Percentiles rank a stretch among this genome's conserved stretches.
Evolutionary conservation across 64 coral and sea anemone genomes (phyloP).

Genomic region (Montipora efflorescens): DNA sequence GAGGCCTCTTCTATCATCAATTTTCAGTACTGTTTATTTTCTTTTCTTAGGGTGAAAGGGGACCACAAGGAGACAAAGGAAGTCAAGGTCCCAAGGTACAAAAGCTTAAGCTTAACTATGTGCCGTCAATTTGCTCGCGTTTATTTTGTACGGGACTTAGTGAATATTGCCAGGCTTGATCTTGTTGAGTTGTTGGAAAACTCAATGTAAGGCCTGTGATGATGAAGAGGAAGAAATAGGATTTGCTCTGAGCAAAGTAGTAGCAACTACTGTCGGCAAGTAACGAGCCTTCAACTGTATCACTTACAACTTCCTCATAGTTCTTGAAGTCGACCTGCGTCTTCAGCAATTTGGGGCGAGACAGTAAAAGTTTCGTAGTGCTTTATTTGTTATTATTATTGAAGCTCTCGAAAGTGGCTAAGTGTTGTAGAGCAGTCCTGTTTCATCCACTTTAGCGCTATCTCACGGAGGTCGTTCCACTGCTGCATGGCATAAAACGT

Average conservation of each 20-base stretch:
- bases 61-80: conserved; percentile 29
- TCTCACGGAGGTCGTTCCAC: neutral
- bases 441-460: neutral
- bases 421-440: neutral
- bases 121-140: neutral
- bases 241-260: neutral
- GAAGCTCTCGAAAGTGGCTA: neutral
- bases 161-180: neutral
- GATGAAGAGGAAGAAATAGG: neutral
- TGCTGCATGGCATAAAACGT: neutral
- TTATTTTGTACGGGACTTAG: neutral
- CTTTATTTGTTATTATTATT: neutral
- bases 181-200: neutral
- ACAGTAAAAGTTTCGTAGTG: neutral
- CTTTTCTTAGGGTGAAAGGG: conserved; percentile 10
- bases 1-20: neutral
- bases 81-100: conserved; percentile 23
- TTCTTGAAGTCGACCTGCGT: neutral
- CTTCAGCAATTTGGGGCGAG: neutral
- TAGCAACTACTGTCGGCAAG: conserved; percentile 19
- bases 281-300: conserved; percentile 19
- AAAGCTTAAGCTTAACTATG: neutral
- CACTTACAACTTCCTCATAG: conserved; percentile 12
- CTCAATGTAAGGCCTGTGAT: neutral
- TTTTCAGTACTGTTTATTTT: neutral